Percentiles rank a stretch among this genome's conserved stretches.
Evolutionary conservation across 2,888 invertebrate genomes (phyloP).

Genomic region (Metalampra italica): DNA sequence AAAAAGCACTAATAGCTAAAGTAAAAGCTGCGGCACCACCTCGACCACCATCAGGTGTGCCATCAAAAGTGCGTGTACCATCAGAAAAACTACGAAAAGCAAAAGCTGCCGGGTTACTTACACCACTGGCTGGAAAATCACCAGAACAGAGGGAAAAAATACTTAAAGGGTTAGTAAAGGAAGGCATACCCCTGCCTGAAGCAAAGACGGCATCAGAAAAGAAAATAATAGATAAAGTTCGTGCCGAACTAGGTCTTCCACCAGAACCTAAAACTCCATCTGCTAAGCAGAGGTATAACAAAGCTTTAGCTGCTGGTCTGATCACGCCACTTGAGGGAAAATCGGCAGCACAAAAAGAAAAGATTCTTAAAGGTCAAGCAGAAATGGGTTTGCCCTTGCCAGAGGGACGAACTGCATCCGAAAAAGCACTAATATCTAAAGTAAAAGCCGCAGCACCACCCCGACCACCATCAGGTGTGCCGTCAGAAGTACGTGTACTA

Average conservation of each 20-base stretch:
- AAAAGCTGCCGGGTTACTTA: conserved; percentile 17
- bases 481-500: conserved; percentile 4
- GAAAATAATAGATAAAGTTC: conserved; percentile 20
- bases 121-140: conserved; percentile 24
- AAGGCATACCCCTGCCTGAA: conserved; percentile 25
- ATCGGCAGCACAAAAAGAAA: conserved; percentile 18
- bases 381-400: conserved; percentile 11
- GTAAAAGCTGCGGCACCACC: conserved; percentile 11
- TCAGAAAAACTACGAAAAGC: conserved; percentile 18
- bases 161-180: conserved; percentile 11
- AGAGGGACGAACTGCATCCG: conserved; percentile 10
- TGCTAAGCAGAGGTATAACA: conserved; percentile 17
- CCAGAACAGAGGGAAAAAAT: conserved; percentile 25
- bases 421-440: conserved; percentile 7
- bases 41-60: background rate
- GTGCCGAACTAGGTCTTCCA: conserved; percentile 26
- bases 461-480: background rate
- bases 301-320: conserved; percentile 23
- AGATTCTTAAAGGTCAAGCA: conserved; percentile 14
- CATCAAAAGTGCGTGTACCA: background rate
- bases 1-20: conserved; percentile 23
- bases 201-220: conserved; percentile 29
- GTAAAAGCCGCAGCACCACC: background rate
- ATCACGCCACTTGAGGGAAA: conserved; percentile 28
- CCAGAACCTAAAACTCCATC: conserved; percentile 27